These are phyloP conservation scores for Octomys mimax DNA, from an alignment of 2,797 vertebrate species.

Conservation along the genomic window DNA sequence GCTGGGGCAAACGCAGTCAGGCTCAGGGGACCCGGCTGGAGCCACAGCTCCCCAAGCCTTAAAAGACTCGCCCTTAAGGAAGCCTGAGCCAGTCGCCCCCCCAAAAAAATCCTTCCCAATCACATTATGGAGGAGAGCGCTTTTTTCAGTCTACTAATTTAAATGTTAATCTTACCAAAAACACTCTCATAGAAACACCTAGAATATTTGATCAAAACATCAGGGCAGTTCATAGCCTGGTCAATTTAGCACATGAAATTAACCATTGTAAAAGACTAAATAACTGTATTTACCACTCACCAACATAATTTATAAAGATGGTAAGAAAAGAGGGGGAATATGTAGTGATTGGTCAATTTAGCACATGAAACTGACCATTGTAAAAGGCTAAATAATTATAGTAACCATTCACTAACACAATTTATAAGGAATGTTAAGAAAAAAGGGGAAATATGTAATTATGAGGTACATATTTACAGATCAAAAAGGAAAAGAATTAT, in stretches of 20 bases:
- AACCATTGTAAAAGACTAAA: background rate
- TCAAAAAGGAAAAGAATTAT: background rate
- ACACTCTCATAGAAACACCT: background rate
- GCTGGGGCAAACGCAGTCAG: no score
- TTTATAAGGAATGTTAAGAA: background rate
- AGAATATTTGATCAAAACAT: background rate
- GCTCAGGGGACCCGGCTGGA: no score
- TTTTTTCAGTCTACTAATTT: background rate
- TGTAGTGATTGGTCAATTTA: background rate
- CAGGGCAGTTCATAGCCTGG: background rate
- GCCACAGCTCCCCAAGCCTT: no score
- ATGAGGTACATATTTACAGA: background rate
- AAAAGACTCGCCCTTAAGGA: no score
- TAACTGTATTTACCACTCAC: background rate
- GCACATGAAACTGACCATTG: background rate
- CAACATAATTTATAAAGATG: background rate
- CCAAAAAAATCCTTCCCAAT: background rate
- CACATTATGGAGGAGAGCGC: background rate
- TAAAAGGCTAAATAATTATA: background rate
- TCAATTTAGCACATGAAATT: background rate
- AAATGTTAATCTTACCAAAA: background rate
- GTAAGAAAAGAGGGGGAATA: background rate
- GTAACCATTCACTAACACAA: background rate
- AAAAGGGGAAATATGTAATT: background rate
- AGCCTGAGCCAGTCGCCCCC: no score